Base-by-base conservation (phyloP, 2,113 vertebrate genomes). In the Macquaria ambigua region DNA sequence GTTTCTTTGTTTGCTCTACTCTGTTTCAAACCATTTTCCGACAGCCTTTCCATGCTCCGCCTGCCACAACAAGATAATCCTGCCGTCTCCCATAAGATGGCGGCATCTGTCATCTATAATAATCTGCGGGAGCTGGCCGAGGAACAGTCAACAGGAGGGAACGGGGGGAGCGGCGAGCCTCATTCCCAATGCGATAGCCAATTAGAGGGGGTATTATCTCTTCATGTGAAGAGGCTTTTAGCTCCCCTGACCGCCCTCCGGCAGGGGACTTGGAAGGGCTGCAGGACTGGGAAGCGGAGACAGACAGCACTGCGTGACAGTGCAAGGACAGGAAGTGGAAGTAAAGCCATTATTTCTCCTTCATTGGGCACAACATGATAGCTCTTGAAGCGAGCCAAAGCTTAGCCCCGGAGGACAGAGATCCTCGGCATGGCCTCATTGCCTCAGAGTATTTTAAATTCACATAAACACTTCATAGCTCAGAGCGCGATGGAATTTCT, bases 11-110 rank as follows among this genome's bases (percentile, higher is more conserved):
- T 87, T 84, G 63, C 82, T 77, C 52, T 66, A 43, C 56, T 82
- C 81, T 74, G 68, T 70, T 85, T 87, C 89, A 87, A 84, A 87
- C 82, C 25, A 75, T 82, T 87, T 85, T 87, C 86, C 7, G 31
- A 84, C 84, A 84, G 68, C 66, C 87, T 91, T 75, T 86, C 82
- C 86, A 80, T 52, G 46, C 81, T 87, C 69, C n/a, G 61, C 82
- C 81, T 91, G 93, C 85, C 89, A 89, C 88, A 81, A 93, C 84
- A 90, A 90, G 87, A 93, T 91, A 94, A 93, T 94, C 91, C 90
- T 74, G 82, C 82, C 56, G 25, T 79, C 89, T 87, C 85, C 79
- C 87, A 78, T 90, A 94, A 94, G 52, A 94, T 91, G 88, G 87
- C 90, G 68, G 85, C 87, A 86, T 93, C 92, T 93, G 89, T 93